Conservation (phyloP, 2,797 vertebrate genomes). For the Uromys caudimaculatus region DNA sequence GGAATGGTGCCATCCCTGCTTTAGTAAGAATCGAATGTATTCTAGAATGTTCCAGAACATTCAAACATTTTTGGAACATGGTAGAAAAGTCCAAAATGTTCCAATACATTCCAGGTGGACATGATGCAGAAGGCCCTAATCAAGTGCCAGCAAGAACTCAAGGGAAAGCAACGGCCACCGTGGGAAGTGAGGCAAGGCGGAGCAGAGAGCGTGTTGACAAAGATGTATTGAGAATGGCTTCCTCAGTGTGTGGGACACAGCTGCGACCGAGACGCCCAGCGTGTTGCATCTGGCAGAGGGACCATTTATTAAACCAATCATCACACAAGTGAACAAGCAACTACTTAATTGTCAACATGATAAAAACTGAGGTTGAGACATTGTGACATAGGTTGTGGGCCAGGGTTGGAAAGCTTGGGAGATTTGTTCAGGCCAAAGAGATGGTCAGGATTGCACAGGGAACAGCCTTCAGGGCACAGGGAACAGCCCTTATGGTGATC, state of each 20-base stretch:
- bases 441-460: background rate
- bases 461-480: background rate
- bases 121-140: background rate
- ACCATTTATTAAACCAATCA: conserved; percentile 81
- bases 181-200: background rate
- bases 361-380: background rate
- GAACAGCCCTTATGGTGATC: background rate
- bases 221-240: conserved; percentile 65
- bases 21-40: background rate
- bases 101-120: conserved; percentile 23
- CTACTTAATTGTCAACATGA: conserved; percentile 76
- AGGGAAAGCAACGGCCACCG: background rate
- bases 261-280: conserved; percentile 61
- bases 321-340: conserved; percentile 74
- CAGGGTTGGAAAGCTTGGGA: background rate
- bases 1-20: background rate
- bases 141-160: background rate
- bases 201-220: conserved; percentile 62
- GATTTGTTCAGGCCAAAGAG: background rate
- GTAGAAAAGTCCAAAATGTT: conserved; percentile 20
- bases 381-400: conserved; percentile 9
- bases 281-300: conserved; percentile 67
- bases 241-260: conserved; percentile 74
- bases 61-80: background rate
- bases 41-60: conserved; percentile 53